A percentile compares a stretch with the other conserved stretches of the same genome.
Evolutionary conservation across 2,888 invertebrate genomes (phyloP).

Genomic region (Dynastes grantii): DNA sequence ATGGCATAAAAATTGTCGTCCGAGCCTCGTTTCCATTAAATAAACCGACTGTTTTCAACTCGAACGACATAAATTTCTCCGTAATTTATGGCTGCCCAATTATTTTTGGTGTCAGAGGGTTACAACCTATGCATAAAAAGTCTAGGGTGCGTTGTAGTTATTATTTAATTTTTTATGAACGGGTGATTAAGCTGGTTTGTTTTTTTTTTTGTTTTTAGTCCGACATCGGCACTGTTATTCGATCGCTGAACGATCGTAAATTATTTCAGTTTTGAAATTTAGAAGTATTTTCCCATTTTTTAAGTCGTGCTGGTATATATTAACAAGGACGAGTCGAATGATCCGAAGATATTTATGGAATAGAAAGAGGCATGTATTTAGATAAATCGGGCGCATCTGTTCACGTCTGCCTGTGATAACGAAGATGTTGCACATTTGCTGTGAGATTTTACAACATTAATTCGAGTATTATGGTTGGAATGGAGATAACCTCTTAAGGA

Average conservation of each 20-base stretch:
- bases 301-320: not conserved
- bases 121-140: constrained; percentile 55
- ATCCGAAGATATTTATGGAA: constrained; percentile 30
- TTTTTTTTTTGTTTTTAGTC: constrained; percentile 36
- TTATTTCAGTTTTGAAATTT: constrained; percentile 39
- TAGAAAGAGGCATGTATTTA: not conserved
- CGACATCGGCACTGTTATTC: constrained; percentile 44
- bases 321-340: constrained; percentile 16
- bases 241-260: constrained; percentile 44
- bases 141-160: constrained; percentile 42
- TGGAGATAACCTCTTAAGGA: too few species aligned
- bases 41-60: constrained; percentile 48
- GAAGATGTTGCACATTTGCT: too few species aligned
- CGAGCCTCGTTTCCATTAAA: constrained; percentile 45
- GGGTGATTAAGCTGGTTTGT: constrained; percentile 47
- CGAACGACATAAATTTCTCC: constrained; percentile 50
- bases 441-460: too few species aligned
- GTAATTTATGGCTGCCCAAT: constrained; percentile 49
- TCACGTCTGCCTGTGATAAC: not conserved
- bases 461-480: too few species aligned
- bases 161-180: constrained; percentile 47
- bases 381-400: constrained; percentile 18
- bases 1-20: constrained; percentile 19
- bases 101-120: constrained; percentile 50
- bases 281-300: constrained; percentile 40